These are phyloP conservation scores for Drosophila peninsularis DNA, from an alignment of 2,888 invertebrate genomes.

Conservation along the genomic window DNA sequence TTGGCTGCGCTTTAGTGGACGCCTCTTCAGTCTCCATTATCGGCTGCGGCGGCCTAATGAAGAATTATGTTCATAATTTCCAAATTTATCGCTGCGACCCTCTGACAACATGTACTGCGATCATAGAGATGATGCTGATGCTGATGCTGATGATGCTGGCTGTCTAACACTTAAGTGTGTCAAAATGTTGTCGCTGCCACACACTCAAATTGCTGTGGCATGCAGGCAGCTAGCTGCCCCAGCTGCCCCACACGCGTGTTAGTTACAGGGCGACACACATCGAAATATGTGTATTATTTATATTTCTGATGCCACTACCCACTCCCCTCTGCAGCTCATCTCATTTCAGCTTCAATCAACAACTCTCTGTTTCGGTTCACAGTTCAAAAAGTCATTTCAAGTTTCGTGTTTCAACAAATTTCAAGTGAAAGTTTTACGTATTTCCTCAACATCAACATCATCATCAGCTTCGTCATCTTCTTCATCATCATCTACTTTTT, in stretches of 20 bases:
- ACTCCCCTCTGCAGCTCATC: slow-evolving; percentile 21
- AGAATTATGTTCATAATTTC: slow-evolving; percentile 81
- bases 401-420: slow-evolving; percentile 74
- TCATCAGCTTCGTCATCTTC: not conserved
- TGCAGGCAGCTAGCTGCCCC: slow-evolving; percentile 57
- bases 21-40: slow-evolving; percentile 65
- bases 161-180: slow-evolving; percentile 78
- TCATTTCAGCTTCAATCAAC: slow-evolving; percentile 21
- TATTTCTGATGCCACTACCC: slow-evolving; percentile 51
- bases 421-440: slow-evolving; percentile 73
- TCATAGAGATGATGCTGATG: slow-evolving; percentile 53
- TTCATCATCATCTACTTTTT: too few species aligned
- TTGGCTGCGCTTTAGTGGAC: slow-evolving; percentile 27
- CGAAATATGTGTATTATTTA: slow-evolving; percentile 44
- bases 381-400: slow-evolving; percentile 78
- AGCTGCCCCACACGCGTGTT: slow-evolving; percentile 53
- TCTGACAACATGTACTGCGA: slow-evolving; percentile 40
- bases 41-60: slow-evolving; percentile 75
- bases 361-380: slow-evolving; percentile 57
- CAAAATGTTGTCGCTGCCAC: slow-evolving; percentile 72
- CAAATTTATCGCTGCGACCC: slow-evolving; percentile 74
- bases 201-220: slow-evolving; percentile 65
- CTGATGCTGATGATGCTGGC: slow-evolving; percentile 61
- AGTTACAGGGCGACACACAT: slow-evolving; percentile 53
- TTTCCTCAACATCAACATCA: not conserved